Base-by-base conservation (phyloP, 2,113 vertebrate genomes). In the Dascyllus trimaculatus region DNA sequence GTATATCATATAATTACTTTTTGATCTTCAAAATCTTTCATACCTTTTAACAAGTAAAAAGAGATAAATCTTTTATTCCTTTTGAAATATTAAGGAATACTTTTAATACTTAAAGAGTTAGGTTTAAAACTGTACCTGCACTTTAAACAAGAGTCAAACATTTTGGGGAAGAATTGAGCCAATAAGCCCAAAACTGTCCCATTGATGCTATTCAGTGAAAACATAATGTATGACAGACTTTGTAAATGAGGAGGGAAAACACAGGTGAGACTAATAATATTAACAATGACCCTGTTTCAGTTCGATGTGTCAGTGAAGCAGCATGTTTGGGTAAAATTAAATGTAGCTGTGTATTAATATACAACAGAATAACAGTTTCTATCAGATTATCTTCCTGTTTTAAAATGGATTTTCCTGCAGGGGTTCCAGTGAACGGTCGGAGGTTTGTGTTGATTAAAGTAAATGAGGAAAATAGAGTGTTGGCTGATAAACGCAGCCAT, bases 401-500 rank as follows among this genome's bases (percentile, higher is more conserved):
- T 51, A 9, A 21, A 21, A 49, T 1, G 48, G 5, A n/a, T 51
- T 21, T 51, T 51, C 48, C 48, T 51, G 19, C 17, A 15, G 7
- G 6, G 19, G 18, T 10, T n/a, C 48, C n/a, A 7, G 48, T 51
- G 17, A 6, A 22, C 38, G 8, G n/a, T 58, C 51, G 32, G 18
- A 65, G 6, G 32, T 53, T 32, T 24, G 48, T 65, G 15, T 10
- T 46, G 32, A 71, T 78, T 45, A 58, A 54, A 58, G 49, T 35
- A 64, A 76, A 75, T 64, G 46, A 2, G 54, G 46, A 57, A 29
- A 38, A 35, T 51, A 1, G 17, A 52, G 66, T 5, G 38, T 43
- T 24, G 26, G 48, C 59, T 75, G 58, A 43, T 64, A 17, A 67
- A 68, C n/a, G 49, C 17, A 52, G 1, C 40, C n/a, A 38, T 67